phyloP scores from a whole-genome alignment of 1,140 invertebrate species.

The Hypsibius dujardini region DNA sequence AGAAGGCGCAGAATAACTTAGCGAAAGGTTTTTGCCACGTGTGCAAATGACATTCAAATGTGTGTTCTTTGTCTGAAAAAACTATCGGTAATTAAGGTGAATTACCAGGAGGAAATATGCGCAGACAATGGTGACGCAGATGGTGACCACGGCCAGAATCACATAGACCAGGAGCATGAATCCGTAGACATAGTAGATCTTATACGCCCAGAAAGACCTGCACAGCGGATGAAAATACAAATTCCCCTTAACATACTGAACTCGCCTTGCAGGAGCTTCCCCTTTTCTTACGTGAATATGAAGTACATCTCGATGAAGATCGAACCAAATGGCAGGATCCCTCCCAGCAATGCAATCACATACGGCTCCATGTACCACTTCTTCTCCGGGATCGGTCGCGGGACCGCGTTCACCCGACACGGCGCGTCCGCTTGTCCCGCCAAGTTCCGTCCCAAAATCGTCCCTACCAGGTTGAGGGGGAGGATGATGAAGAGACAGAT shows the following conservation, averaged over 20 bases:
- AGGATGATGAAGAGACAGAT: constrained; percentile 96
- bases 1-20: neutral
- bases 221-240: neutral
- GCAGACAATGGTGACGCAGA: constrained; percentile 98
- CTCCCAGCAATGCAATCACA: constrained; percentile 82
- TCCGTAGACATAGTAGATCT: constrained; percentile 99
- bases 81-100: too few species aligned
- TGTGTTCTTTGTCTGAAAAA: neutral
- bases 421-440: constrained; percentile 91
- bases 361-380: constrained; percentile 96
- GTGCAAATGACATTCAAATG: neutral
- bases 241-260: too few species aligned
- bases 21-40: neutral
- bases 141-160: constrained; percentile 86
- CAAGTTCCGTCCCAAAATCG: constrained; percentile 79
- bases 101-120: constrained; percentile 75
- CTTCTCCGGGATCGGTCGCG: constrained; percentile 95
- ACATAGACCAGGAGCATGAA: constrained; percentile 97
- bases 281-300: constrained; percentile 97
- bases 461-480: constrained; percentile 81
- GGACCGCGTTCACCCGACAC: constrained; percentile 93
- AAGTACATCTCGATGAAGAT: constrained; percentile 99
- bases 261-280: too few species aligned
- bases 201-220: constrained; percentile 97
- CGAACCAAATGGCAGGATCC: constrained; percentile 92